Evolutionary conservation across 2,113 vertebrate genomes (phyloP), one percentile per base, ranked within the genome.

Genomic region (Nettapus auritus): DNA sequence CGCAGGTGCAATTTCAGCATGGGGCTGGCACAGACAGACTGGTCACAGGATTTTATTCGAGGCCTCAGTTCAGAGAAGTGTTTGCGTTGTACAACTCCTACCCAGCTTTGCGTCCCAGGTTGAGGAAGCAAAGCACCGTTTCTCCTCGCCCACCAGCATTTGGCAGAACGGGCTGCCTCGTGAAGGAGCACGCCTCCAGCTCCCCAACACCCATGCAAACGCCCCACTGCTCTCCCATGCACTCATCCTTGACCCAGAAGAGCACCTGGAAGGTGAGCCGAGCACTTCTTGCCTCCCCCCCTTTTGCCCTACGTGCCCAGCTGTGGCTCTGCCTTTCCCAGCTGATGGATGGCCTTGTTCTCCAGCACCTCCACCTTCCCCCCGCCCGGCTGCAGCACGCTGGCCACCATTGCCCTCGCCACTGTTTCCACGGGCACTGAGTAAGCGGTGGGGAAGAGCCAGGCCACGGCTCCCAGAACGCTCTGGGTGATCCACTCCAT

Each of bases 331-430:
- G 89, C 82, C 59, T 87, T 98, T 20, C 97, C 98, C 67, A 99
- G 95, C 42, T 74, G 28, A 8, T 94, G 88, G n/a, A 99, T 98
- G 70, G 89, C 97, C 63, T 95, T 74, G 20, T 99, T 98, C 93
- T 99, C 98, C 60, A 99, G 97, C 91, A 99, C 98, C 92, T 98
- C 97, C 4, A 94, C 97, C 82, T 97, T 98, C 62, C 94, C 92
- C 46, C 97, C 21, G 1, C 96, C 93, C 3, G 97, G 97, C 28
- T 98, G 93, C 71, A 99, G 81, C 5, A 98, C 98, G 36, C 97
- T 98, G 62, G 97, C 95, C 77, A 98, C 95, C 98, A 99, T 99
- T 16, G 98, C 98, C 75, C 96, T 98, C 4, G 93, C 98, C 91
- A 99, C 97, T 0, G 20, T 48, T 28, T 96, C 89, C 74, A 99